Base-by-base conservation (phyloP, 2,797 vertebrate genomes). In the Rhinatrema bivittatum region DNA sequence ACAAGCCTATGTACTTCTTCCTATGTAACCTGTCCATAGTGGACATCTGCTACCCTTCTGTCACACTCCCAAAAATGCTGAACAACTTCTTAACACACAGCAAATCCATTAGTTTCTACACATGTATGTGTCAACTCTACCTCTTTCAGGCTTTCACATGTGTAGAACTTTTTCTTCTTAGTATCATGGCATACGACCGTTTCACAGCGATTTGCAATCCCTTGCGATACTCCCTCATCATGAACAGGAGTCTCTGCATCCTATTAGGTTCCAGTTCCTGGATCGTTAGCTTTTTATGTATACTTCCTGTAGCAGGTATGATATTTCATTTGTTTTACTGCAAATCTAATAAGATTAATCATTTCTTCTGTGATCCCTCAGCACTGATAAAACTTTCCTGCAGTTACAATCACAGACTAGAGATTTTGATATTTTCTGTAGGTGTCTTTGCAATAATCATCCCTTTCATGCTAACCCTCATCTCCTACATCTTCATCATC, bases 401-500 rank as follows among this genome's bases (percentile, higher is more conserved):
- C n/a, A n/a, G n/a, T n/a, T n/a, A n/a, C n/a, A n/a, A n/a, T n/a
- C n/a, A n/a, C n/a, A n/a, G n/a, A n/a, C n/a, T n/a, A n/a, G n/a
- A n/a, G n/a, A n/a, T n/a, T n/a, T n/a, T n/a, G n/a, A n/a, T n/a
- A n/a, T n/a, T n/a, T n/a, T n/a, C n/a, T n/a, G n/a, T n/a, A n/a
- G n/a, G n/a, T n/a, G n/a, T n/a, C n/a, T n/a, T n/a, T n/a, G n/a
- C n/a, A n/a, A n/a, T n/a, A n/a, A 4, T 56, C 17, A 21, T 39
- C 23, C 60, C 59, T 0, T 58, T 63, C 12, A 8, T 62, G 18
- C 37, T 32, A 3, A 50, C 68, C 17, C 27, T 60, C 1, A 22
- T 60, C 31, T 72, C 69, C 10, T 75, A 72, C 6, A 2, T 56
- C 4, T 72, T 53, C 30, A 70, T 72, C 6, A 36, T 67, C 29